These are phyloP conservation scores for Crematogaster levior DNA, from an alignment of 2,888 invertebrate species.

Conservation along the genomic window DNA sequence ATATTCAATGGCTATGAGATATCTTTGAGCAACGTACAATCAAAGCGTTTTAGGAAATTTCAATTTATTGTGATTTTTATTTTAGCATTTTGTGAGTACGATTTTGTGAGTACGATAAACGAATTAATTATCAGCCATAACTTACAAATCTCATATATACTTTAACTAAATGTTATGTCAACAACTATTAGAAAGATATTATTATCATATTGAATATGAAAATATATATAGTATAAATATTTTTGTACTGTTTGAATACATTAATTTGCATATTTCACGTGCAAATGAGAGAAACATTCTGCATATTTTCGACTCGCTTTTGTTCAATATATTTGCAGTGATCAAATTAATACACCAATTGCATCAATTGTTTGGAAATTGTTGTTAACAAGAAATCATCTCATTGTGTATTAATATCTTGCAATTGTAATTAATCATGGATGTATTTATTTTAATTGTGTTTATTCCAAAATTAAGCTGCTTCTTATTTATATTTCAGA, in stretches of 20 bases:
- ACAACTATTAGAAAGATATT: not conserved
- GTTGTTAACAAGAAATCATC: not conserved
- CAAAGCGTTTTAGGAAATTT: not conserved
- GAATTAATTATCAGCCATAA: not conserved
- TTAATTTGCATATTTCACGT: too few relatives aligned
- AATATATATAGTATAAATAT: too few relatives aligned
- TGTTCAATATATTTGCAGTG: not conserved
- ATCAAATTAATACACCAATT: slow-evolving; percentile 3
- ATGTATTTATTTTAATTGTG: slow-evolving; percentile 27
- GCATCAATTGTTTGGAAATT: not conserved
- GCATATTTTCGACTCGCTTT: not conserved
- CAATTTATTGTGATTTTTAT: slow-evolving; percentile 10
- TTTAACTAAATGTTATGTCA: not conserved
- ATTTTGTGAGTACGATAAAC: not conserved
- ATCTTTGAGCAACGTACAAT: not conserved
- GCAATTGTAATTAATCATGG: not conserved
- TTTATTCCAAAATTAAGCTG: not conserved
- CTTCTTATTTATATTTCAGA: slow-evolving; percentile 20
- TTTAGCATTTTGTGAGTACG: not conserved
- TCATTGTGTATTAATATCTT: not conserved
- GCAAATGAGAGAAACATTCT: not conserved
- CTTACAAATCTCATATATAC: not conserved
- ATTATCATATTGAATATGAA: not conserved
- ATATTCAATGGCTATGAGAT: slow-evolving; percentile 20
- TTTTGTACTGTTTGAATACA: too few relatives aligned